Evolutionary conservation across 2,888 invertebrate genomes (phyloP), one percentile per base, ranked within the genome.

Genomic region (Drosophila buzzatii): DNA sequence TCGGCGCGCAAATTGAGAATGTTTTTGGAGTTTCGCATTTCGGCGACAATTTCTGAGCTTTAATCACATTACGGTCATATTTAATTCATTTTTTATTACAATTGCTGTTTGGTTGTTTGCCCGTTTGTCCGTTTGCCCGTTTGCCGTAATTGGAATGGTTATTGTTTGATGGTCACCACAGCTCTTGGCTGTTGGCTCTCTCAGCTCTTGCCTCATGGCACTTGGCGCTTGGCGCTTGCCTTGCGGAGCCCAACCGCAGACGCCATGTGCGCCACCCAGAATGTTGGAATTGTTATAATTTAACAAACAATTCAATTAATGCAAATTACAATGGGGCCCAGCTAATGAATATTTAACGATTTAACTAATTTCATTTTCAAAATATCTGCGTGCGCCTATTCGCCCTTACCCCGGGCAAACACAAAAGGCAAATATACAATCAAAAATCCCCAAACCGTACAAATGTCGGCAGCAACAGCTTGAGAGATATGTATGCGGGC

Each of bases 301-400:
- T 80, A 74, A 80, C 90, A 90, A 90, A 90, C 91, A 91, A 90
- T 91, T 91, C 91, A 90, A 88, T 91, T 82, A 81, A 87, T 90
- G 90, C 81, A 91, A 91, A 87, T 90, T 80, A 90, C 86, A 89
- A 74, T 77, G 73, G 73, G 73, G 62, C 64, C 55, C 47, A 45
- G 59, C 89, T 81, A 88, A 91, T 91, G 91, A 87, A 87, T 87
- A 90, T 90, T 90, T 87, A 85, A 91, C 85, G 89, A 70, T 74
- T 74, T 73, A 90, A 85, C 90, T 90, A 89, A 85, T 90, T 90
- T 85, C 73, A 89, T 84, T 89, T 80, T 88, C 73, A 77, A 80
- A 73, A 85, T 72, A 82, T 70, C 64, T 35, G 59, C 62, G 27
- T 49, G 27, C 27, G 27, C 27, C 27, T 27, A 6, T 27, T 27